phyloP scores from a whole-genome alignment of 2,113 vertebrate genomes.

The Alosa alosa region DNA sequence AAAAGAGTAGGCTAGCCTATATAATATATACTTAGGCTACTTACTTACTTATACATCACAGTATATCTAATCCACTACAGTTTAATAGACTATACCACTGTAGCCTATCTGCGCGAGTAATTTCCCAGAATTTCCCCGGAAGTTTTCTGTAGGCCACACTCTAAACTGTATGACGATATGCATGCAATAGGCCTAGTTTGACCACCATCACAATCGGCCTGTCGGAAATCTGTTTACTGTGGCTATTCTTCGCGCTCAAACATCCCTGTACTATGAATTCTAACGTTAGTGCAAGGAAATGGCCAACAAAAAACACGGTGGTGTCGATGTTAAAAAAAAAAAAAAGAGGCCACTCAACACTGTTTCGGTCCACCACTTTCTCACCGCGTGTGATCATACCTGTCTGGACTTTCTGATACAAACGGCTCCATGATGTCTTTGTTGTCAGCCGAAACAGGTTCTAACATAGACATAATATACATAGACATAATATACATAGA shows the following conservation, averaged over 20 bases:
- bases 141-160: slow-evolving; percentile 53
- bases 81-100: too few species aligned
- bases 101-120: slow-evolving; percentile 6
- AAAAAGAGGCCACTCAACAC: slow-evolving; percentile 8
- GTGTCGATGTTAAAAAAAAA: neutral
- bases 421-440: slow-evolving; percentile 22
- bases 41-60: too few species aligned
- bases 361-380: neutral
- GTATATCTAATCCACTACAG: too few species aligned
- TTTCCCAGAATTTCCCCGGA: slow-evolving; percentile 46
- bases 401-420: neutral
- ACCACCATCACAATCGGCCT: slow-evolving; percentile 23
- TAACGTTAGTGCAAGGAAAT: neutral
- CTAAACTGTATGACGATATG: slow-evolving; percentile 16
- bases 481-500: too few species aligned
- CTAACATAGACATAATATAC: too few species aligned
- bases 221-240: slow-evolving; percentile 41
- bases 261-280: slow-evolving; percentile 31
- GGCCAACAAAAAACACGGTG: slow-evolving; percentile 3
- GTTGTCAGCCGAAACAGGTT: neutral
- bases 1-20: too few species aligned
- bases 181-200: slow-evolving; percentile 22
- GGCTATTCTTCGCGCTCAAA: slow-evolving; percentile 30
- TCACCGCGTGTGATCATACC: neutral
- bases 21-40: too few species aligned